These are phyloP conservation scores for Paedocypris sp. DNA, from an alignment of 2,113 vertebrate species.

Conservation along the genomic window DNA sequence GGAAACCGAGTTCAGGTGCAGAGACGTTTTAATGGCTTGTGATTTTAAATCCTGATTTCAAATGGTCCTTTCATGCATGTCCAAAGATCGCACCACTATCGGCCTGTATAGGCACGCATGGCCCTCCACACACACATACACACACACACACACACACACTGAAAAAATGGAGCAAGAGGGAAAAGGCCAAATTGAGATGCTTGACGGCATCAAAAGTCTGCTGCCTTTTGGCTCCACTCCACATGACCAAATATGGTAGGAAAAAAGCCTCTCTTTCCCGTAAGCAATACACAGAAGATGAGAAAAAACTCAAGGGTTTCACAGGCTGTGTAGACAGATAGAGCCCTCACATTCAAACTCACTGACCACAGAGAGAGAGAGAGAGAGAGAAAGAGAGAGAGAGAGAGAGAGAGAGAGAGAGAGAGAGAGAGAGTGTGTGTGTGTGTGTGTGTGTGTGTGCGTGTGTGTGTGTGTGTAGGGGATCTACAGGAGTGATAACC, in stretches of 20 bases:
- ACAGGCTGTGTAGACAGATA: slow-evolving; percentile 58
- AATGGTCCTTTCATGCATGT: slow-evolving; percentile 30
- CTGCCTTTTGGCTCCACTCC: slow-evolving; percentile 60
- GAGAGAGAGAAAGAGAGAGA: slow-evolving; percentile 18
- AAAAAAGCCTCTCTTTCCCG: slow-evolving; percentile 70
- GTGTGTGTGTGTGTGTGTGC: no score
- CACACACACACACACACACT: slow-evolving; percentile 12
- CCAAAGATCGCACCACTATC: slow-evolving; percentile 44
- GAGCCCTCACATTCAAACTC: slow-evolving; percentile 49
- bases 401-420: no score
- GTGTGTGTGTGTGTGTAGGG: no score
- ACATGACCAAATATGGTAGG: slow-evolving; percentile 71
- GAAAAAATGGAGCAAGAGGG: slow-evolving; percentile 24
- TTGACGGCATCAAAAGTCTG: slow-evolving; percentile 63
- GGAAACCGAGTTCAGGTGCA: slow-evolving; percentile 11
- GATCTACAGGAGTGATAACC: no score
- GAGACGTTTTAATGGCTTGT: background rate
- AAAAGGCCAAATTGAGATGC: slow-evolving; percentile 59
- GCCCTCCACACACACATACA: slow-evolving; percentile 21
- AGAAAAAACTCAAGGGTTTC: slow-evolving; percentile 35
- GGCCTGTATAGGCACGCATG: slow-evolving; percentile 36
- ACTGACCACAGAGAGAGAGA: slow-evolving; percentile 38
- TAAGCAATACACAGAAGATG: slow-evolving; percentile 58
- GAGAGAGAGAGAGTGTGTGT: no score
- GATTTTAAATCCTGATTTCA: slow-evolving; percentile 42